Evolutionary conservation across 2,113 vertebrate genomes (phyloP).

Genomic region (Sinocyclocheilus anophthalmus): DNA sequence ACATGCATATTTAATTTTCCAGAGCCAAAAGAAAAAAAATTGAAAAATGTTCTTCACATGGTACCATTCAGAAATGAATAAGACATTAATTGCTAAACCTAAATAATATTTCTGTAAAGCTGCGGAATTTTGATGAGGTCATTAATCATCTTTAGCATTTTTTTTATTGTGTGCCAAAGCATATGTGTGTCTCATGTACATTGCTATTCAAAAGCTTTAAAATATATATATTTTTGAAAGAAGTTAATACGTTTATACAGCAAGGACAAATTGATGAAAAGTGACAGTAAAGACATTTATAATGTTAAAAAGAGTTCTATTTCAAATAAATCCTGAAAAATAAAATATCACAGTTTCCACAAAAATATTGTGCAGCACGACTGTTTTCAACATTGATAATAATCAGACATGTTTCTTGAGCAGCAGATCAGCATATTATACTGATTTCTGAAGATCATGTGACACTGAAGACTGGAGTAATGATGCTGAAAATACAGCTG

Average conservation of each 20-base stretch:
- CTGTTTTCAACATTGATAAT: not conserved
- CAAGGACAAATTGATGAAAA: not conserved
- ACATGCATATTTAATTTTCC: conserved; percentile 18
- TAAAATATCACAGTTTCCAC: not conserved
- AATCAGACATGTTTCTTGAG: not conserved
- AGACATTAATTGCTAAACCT: not conserved
- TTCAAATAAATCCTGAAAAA: not conserved
- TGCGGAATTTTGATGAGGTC: not conserved
- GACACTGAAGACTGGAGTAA: conserved; percentile 1
- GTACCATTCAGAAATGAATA: not conserved
- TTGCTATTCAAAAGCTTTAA: not conserved
- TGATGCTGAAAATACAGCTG: not conserved
- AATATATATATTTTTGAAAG: no score
- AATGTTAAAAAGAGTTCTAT: not conserved
- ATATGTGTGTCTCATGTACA: not conserved
- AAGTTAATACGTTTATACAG: not conserved
- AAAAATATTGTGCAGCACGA: not conserved
- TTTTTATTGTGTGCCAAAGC: not conserved
- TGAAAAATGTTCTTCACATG: not conserved
- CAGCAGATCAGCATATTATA: not conserved
- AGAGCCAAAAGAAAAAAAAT: not conserved
- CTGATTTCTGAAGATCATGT: not conserved
- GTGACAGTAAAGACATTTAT: not conserved
- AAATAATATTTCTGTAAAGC: not conserved
- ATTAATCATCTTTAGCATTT: not conserved